phyloP scores from a whole-genome alignment of 2,888 invertebrate species.

The Mamestra brassicae region DNA sequence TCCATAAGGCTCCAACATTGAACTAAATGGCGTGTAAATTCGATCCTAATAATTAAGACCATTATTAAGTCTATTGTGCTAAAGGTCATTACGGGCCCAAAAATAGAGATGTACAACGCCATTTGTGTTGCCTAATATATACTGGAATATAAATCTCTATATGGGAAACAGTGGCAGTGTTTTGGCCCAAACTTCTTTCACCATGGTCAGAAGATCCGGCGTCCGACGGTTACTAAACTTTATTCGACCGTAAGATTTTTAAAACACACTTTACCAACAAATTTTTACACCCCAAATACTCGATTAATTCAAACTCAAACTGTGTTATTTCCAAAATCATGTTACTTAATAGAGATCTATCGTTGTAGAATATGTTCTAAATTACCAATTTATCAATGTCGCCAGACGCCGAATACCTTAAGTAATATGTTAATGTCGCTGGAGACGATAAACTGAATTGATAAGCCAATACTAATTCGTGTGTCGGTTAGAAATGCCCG shows the following conservation, averaged over 20 bases:
- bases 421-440: slow-evolving; percentile 52
- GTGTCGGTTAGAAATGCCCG: slow-evolving; percentile 17
- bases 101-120: background rate
- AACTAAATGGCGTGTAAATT: slow-evolving; percentile 32
- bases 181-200: slow-evolving; percentile 6
- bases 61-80: slow-evolving; percentile 6
- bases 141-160: background rate
- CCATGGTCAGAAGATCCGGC: background rate
- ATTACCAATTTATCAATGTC: slow-evolving; percentile 57
- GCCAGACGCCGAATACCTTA: slow-evolving; percentile 32
- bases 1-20: slow-evolving; percentile 31
- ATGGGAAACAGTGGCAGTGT: background rate
- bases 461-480: slow-evolving; percentile 42
- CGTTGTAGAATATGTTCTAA: slow-evolving; percentile 42
- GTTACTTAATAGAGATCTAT: slow-evolving; percentile 33
- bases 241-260: slow-evolving; percentile 1
- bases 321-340: slow-evolving; percentile 38
- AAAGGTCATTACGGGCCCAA: background rate
- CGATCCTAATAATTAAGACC: slow-evolving; percentile 34
- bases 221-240: background rate
- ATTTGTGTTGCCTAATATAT: background rate
- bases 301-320: background rate
- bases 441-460: slow-evolving; percentile 41
- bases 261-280: background rate
- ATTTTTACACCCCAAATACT: background rate